These are phyloP conservation scores for Chrysolophus pictus DNA, from an alignment of 2,797 vertebrate species.

Conservation along the genomic window DNA sequence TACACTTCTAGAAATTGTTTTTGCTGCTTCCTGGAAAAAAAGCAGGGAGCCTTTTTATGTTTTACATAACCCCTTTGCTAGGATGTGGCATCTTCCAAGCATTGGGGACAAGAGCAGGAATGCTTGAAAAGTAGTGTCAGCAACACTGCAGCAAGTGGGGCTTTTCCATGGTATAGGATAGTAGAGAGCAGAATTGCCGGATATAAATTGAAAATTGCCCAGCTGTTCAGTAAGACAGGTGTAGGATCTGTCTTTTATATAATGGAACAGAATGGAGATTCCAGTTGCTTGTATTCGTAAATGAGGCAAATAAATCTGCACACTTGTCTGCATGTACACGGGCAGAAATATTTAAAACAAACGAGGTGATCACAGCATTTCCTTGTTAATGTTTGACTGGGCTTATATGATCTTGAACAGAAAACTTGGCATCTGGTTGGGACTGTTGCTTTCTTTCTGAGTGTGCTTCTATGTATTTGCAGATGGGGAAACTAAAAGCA, in stretches of 20 bases:
- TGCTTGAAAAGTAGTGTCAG: slow-evolving; percentile 40
- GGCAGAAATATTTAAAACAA: slow-evolving; percentile 62
- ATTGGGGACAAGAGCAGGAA: not conserved
- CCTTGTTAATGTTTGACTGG: slow-evolving; percentile 24
- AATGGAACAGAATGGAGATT: slow-evolving; percentile 62
- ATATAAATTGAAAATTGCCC: slow-evolving; percentile 75
- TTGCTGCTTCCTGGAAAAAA: slow-evolving; percentile 38
- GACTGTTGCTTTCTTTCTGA: slow-evolving; percentile 12
- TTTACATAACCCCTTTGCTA: slow-evolving; percentile 14
- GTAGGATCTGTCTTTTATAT: slow-evolving; percentile 68
- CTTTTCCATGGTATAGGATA: slow-evolving; percentile 43
- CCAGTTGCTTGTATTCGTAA: slow-evolving; percentile 73
- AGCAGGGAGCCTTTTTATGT: not conserved
- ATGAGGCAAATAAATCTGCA: slow-evolving; percentile 70
- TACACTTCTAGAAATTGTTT: slow-evolving; percentile 24
- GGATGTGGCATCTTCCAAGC: slow-evolving; percentile 11
- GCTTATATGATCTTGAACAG: slow-evolving; percentile 4
- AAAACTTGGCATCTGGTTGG: slow-evolving; percentile 27
- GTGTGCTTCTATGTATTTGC: not conserved
- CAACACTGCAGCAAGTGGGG: slow-evolving; percentile 48
- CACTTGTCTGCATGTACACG: slow-evolving; percentile 69
- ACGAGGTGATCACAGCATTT: slow-evolving; percentile 25
- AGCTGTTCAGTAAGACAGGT: slow-evolving; percentile 79
- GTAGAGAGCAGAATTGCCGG: slow-evolving; percentile 26
- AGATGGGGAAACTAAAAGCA: not conserved